phyloP scores from a whole-genome alignment of 2,888 invertebrate genomes.

The Melanostoma mellinum region DNA sequence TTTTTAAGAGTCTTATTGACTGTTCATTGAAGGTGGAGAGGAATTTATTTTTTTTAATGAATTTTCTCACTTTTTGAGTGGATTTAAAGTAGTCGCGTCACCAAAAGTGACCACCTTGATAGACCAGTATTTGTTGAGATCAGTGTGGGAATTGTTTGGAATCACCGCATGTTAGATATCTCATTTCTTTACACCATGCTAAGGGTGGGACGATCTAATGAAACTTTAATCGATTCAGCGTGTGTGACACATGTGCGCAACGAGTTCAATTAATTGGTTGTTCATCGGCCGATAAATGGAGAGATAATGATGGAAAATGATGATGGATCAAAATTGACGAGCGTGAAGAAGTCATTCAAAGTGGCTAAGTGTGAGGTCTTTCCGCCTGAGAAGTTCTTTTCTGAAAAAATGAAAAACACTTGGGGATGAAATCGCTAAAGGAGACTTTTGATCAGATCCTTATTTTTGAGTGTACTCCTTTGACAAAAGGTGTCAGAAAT shows the following conservation, averaged over 20 bases:
- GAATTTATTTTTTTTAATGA: constrained; percentile 36
- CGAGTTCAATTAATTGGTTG: constrained; percentile 64
- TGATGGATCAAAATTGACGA: constrained; percentile 34
- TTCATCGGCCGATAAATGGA: constrained; percentile 57
- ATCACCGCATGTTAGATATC: constrained; percentile 56
- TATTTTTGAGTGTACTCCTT: too few species aligned
- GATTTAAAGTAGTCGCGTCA: constrained; percentile 38
- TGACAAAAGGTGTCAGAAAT: too few species aligned
- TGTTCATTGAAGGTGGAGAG: constrained; percentile 52
- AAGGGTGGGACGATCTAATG: constrained; percentile 33
- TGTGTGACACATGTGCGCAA: constrained; percentile 64
- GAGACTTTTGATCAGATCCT: too few species aligned
- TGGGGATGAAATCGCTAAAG: too few species aligned
- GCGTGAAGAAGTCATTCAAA: constrained; percentile 46
- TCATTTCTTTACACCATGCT: constrained; percentile 39
- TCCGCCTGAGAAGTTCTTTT: background rate
- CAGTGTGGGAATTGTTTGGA: constrained; percentile 22
- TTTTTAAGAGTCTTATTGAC: constrained; percentile 38
- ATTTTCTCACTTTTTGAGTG: constrained; percentile 45
- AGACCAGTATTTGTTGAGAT: background rate
- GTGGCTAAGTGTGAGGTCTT: constrained; percentile 37
- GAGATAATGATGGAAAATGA: constrained; percentile 59
- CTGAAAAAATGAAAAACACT: too few species aligned
- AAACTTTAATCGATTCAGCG: constrained; percentile 62
- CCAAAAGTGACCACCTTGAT: constrained; percentile 53